Evolutionary conservation across 2,888 invertebrate species (phyloP).

Genomic region (Conchocele bisecta): DNA sequence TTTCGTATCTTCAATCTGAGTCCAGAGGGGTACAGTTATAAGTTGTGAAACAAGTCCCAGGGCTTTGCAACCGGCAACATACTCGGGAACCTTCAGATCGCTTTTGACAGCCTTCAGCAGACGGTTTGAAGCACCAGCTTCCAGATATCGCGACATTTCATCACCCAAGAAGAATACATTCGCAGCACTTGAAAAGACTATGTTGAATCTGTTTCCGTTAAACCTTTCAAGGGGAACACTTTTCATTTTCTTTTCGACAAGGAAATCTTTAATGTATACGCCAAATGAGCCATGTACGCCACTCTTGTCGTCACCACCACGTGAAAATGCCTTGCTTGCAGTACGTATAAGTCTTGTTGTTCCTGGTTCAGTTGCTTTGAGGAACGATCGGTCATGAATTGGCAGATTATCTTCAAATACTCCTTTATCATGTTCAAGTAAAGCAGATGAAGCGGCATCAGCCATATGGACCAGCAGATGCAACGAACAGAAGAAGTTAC

Average conservation of each 20-base stretch:
- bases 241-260: slow-evolving; percentile 19
- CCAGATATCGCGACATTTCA: slow-evolving; percentile 19
- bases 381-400: slow-evolving; percentile 31
- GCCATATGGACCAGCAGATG: slow-evolving; percentile 20
- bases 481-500: slow-evolving; percentile 50
- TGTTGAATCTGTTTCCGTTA: slow-evolving; percentile 44
- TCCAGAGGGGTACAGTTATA: no score
- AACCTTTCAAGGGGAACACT: slow-evolving; percentile 30
- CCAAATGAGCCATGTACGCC: slow-evolving; percentile 27
- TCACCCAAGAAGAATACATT: slow-evolving; percentile 35
- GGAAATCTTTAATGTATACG: slow-evolving; percentile 23
- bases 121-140: slow-evolving; percentile 21
- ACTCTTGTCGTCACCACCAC: slow-evolving; percentile 43
- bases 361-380: slow-evolving; percentile 18
- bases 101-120: slow-evolving; percentile 34
- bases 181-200: slow-evolving; percentile 43
- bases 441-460: not conserved
- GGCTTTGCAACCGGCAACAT: slow-evolving; percentile 44
- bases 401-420: slow-evolving; percentile 16
- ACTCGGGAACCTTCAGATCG: slow-evolving; percentile 31
- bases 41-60: slow-evolving; percentile 48
- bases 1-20: no score
- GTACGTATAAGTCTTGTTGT: slow-evolving; percentile 22
- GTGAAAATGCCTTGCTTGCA: slow-evolving; percentile 27
- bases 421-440: slow-evolving; percentile 19